Percentiles rank a stretch among this genome's conserved stretches.
These are phyloP conservation scores for Lucinisca nassula DNA, from an alignment of 2,888 invertebrate species.

Conservation along the genomic window DNA sequence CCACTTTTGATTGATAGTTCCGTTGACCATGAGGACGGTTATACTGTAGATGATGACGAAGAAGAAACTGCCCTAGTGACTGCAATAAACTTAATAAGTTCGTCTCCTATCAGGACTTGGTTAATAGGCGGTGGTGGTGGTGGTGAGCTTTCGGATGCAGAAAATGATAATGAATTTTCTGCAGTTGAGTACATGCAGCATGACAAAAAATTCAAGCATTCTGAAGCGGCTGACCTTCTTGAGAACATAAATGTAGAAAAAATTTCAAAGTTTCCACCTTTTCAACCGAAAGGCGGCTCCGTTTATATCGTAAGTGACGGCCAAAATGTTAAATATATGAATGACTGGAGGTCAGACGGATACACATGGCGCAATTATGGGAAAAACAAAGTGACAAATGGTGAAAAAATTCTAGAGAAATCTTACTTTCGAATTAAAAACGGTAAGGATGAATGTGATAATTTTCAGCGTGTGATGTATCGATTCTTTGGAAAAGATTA, in stretches of 20 bases:
- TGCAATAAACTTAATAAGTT: background rate
- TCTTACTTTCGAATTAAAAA: constrained; percentile 1
- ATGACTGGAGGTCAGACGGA: background rate
- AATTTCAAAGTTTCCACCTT: background rate
- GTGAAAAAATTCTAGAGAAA: background rate
- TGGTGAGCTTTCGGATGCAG: background rate
- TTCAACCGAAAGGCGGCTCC: background rate
- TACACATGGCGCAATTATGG: background rate
- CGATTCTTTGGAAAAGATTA: background rate
- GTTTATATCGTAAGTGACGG: background rate
- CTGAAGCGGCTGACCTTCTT: background rate
- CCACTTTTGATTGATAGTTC: background rate
- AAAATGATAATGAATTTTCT: background rate
- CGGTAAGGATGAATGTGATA: background rate
- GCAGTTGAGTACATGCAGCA: background rate
- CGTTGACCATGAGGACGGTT: background rate
- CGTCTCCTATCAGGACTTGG: background rate
- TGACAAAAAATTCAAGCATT: background rate
- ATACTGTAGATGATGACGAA: background rate
- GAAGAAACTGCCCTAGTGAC: background rate
- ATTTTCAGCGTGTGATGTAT: background rate
- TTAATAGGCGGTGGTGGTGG: background rate
- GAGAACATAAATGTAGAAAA: background rate
- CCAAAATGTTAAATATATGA: background rate
- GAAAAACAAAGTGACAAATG: constrained; percentile 1